phyloP scores from a whole-genome alignment of 2,888 invertebrate species.

The Criorhina ranunculi region DNA sequence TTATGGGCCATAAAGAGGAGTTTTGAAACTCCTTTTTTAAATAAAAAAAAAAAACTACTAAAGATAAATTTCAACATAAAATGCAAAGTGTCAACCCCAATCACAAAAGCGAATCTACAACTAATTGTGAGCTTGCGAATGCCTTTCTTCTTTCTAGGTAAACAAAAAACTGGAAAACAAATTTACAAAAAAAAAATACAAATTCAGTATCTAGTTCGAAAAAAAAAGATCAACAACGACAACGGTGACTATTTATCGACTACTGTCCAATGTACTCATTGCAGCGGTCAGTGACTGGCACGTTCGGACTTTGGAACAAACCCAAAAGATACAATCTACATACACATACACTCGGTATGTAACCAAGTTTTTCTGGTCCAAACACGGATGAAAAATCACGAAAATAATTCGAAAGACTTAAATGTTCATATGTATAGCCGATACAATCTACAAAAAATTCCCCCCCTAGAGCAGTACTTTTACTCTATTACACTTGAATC shows the following conservation, averaged over 20 bases:
- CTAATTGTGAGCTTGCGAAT: conserved; percentile 54
- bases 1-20: too few species aligned
- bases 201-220: conserved; percentile 9
- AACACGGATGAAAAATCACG: conserved; percentile 48
- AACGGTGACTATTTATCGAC: conserved; percentile 8
- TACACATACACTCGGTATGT: not conserved
- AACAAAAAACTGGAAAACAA: conserved; percentile 28
- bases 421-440: not conserved
- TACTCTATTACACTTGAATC: conserved; percentile 31
- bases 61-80: not conserved
- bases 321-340: conserved; percentile 34
- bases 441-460: conserved; percentile 10
- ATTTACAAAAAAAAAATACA: not conserved
- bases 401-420: conserved; percentile 40
- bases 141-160: conserved; percentile 25
- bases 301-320: conserved; percentile 66
- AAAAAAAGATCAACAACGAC: conserved; percentile 18
- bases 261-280: conserved; percentile 28
- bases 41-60: too few species aligned
- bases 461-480: conserved; percentile 11
- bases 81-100: conserved; percentile 9
- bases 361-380: conserved; percentile 55
- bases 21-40: too few species aligned
- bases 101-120: not conserved
- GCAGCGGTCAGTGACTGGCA: conserved; percentile 72